Evolutionary conservation across 2,888 invertebrate species (phyloP), one percentile per base, ranked within the genome.

Genomic region (Leucophenga montana): DNA sequence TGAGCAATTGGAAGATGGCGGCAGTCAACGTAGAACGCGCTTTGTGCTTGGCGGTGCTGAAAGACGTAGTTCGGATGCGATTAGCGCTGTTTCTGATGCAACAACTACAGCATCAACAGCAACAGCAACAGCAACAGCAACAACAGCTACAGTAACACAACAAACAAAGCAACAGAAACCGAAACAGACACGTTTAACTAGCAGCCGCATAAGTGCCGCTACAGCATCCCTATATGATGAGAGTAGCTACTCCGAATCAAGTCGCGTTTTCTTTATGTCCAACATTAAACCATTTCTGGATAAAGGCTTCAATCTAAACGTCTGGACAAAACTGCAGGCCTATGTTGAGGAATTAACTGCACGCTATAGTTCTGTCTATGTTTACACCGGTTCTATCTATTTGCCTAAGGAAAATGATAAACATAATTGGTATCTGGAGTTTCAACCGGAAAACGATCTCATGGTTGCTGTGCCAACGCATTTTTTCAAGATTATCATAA

Each of bases 381-480:
- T 79, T 3, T 81, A 81, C 20, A 83, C 82, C 1, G 81, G 81
- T 22, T 82, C 81, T n/a, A 79, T 84, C 53, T 81, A 81, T 48
- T 9, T 81, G 44, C 81, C 81, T 3, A 73, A 73, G 5, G 72
- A 81, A n/a, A 20, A 74, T 48, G 75, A 73, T 27, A 20, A 48
- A 5, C 74, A 76, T 20, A 79, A 62, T 61, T 81, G 85, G 85
- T 81, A 69, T 46, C 22, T 81, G 62, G 83, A 81, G 9, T 81
- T 71, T 54, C 82, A 84, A 66, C 73, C 75, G 6, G 82, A 78
- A 48, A 80, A 79, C 18, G 69, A 67, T 16, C 44, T 66, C 4
- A 75, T 84, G 64, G 79, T 84, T 3, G 85, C 85, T 0, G 71
- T 81, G 48, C 85, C 81, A 6, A 84, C 81, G 9, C 81, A 81